A percentile compares a stretch with the other conserved stretches of the same genome.
These are phyloP conservation scores for Girardinus metallicus DNA, from an alignment of 2,797 vertebrate species.

Conservation along the genomic window DNA sequence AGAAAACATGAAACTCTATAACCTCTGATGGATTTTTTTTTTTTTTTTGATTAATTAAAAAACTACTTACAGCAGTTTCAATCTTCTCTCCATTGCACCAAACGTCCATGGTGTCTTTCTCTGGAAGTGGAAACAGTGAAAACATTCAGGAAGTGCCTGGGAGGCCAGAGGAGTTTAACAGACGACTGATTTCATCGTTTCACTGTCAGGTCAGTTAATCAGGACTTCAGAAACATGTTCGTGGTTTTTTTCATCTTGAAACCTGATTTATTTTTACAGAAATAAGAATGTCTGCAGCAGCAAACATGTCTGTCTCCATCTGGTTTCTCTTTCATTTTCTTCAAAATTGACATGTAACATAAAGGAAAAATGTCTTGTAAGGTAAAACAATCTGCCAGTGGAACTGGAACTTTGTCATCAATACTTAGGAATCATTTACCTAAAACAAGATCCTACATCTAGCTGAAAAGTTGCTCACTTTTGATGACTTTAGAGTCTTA, in stretches of 20 bases:
- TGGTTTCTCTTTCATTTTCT: not conserved
- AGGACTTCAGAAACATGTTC: not conserved
- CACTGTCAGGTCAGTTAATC: not conserved
- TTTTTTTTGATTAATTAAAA: not conserved
- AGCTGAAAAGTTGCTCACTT: not conserved
- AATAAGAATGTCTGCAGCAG: not conserved
- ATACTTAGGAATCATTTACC: not conserved
- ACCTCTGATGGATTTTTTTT: not conserved
- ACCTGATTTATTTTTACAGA: not conserved
- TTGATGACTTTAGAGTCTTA: no score
- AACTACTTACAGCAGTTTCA: slow-evolving; percentile 92
- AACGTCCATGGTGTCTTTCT: slow-evolving; percentile 98
- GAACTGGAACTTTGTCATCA: no score
- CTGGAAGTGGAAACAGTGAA: slow-evolving; percentile 70
- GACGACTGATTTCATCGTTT: not conserved
- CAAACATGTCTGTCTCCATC: not conserved
- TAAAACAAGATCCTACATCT: no score
- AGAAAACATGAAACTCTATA: not conserved
- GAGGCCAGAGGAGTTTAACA: not conserved
- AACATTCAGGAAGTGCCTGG: not conserved
- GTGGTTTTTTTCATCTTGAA: not conserved
- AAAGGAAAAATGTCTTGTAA: no score
- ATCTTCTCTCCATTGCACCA: slow-evolving; percentile 97
- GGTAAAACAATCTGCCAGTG: no score
- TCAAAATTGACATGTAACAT: no score